phyloP scores from a whole-genome alignment of 2,888 invertebrate genomes.

The Agonum fuliginosum region DNA sequence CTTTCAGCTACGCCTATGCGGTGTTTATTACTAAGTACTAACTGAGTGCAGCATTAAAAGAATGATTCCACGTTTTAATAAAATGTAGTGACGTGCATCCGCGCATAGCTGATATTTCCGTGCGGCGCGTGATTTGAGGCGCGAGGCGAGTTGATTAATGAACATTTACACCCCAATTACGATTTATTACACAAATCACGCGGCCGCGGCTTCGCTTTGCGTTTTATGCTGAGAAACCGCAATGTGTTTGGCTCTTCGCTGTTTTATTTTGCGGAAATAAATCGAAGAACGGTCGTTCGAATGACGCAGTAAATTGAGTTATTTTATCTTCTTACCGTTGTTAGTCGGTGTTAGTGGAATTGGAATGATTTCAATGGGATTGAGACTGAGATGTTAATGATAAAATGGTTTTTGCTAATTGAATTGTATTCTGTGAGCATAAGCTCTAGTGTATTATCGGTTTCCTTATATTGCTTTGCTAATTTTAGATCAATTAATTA shows the following conservation, averaged over 20 bases:
- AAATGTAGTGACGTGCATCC: slow-evolving; percentile 34
- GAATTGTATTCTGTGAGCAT: too few species aligned
- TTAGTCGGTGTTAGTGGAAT: background rate
- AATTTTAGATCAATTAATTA: too few species aligned
- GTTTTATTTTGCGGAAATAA: slow-evolving; percentile 35
- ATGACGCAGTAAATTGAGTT: slow-evolving; percentile 21
- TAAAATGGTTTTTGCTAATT: too few species aligned
- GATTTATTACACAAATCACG: slow-evolving; percentile 51
- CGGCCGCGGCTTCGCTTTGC: background rate
- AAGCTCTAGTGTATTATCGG: too few species aligned
- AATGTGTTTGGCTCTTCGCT: background rate
- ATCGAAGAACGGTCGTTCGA: slow-evolving; percentile 5
- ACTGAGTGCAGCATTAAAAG: slow-evolving; percentile 5
- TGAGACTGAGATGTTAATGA: too few species aligned
- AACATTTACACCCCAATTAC: slow-evolving; percentile 57
- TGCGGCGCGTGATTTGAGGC: background rate
- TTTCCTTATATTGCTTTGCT: too few species aligned
- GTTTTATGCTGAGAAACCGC: slow-evolving; percentile 29
- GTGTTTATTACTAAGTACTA: too few species aligned
- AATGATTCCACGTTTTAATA: slow-evolving; percentile 39
- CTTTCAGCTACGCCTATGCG: too few species aligned
- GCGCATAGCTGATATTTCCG: slow-evolving; percentile 19
- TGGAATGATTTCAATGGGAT: background rate
- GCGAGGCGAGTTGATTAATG: slow-evolving; percentile 39
- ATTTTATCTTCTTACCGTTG: slow-evolving; percentile 3